phyloP scores from a whole-genome alignment of 2,113 vertebrate species.

The Osmerus mordax region DNA sequence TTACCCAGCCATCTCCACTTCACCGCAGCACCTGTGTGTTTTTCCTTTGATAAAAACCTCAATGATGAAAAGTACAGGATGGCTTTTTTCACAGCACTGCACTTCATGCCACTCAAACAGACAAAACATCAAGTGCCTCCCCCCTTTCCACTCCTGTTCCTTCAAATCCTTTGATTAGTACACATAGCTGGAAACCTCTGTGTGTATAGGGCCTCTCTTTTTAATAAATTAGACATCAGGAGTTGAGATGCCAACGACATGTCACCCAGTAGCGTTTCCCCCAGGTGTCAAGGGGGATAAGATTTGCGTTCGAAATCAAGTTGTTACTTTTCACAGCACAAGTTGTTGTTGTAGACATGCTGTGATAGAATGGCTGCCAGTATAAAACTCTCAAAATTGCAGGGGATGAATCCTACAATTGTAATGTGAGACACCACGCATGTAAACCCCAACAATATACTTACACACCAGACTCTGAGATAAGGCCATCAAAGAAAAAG shows the following conservation, averaged over 20 bases:
- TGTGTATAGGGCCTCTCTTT: slow-evolving; percentile 42
- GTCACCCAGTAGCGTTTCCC: slow-evolving; percentile 36
- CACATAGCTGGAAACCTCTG: slow-evolving; percentile 47
- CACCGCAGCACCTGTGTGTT: slow-evolving; percentile 30
- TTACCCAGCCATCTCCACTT: slow-evolving; percentile 11
- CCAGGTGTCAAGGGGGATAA: slow-evolving; percentile 29
- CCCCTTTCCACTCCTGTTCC: slow-evolving; percentile 20
- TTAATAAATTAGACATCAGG: slow-evolving; percentile 54
- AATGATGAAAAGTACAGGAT: slow-evolving; percentile 50
- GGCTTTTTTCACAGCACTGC: slow-evolving; percentile 18
- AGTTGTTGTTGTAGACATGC: slow-evolving; percentile 21
- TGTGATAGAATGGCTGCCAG: background rate
- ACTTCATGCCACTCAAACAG: slow-evolving; percentile 40
- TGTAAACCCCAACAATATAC: background rate
- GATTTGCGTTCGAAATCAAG: slow-evolving; percentile 35
- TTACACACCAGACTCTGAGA: too few relatives aligned
- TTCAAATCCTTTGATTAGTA: slow-evolving; percentile 57
- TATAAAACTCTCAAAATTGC: background rate
- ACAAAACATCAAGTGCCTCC: slow-evolving; percentile 49
- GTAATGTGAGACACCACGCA: background rate
- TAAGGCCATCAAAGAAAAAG: background rate
- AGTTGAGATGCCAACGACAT: slow-evolving; percentile 41
- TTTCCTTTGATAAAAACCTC: slow-evolving; percentile 49
- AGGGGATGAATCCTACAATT: too few relatives aligned
- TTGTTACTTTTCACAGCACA: slow-evolving; percentile 23